Base-by-base conservation (phyloP, 2,888 invertebrate genomes). In the Agonopterix alstromeriana region DNA sequence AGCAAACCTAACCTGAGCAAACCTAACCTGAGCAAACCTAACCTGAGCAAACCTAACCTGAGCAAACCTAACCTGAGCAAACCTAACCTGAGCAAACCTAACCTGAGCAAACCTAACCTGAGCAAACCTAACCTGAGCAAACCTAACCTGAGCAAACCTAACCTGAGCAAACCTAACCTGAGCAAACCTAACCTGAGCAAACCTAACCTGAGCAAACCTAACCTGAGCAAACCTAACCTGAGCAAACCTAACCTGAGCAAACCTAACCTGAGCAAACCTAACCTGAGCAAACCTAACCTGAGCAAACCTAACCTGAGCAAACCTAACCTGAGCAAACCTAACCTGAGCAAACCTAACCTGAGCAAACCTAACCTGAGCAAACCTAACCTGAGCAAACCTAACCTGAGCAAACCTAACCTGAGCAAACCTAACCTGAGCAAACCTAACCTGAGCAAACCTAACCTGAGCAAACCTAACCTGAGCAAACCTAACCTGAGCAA, bases 201-300 rank as follows among this genome's bases (percentile, higher is more conserved):
- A 36, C 36, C 36, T 36, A 36, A 36, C 36, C 36, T 36, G 9
- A 36, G n/a, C n/a, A n/a, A n/a, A n/a, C n/a, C n/a, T n/a, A n/a
- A n/a, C n/a, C n/a, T n/a, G n/a, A n/a, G n/a, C n/a, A n/a, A n/a
- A n/a, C n/a, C n/a, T n/a, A n/a, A n/a, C n/a, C n/a, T n/a, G n/a
- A n/a, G n/a, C n/a, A n/a, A n/a, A n/a, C n/a, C n/a, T n/a, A n/a
- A n/a, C n/a, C n/a, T n/a, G n/a, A n/a, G n/a, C n/a, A n/a, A n/a
- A n/a, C n/a, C n/a, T n/a, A n/a, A n/a, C 36, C 36, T 36, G 40
- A 47, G 43, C 44, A 47, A 46, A 46, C 47, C 53, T 48, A 53
- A 52, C 52, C 52, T 50, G 51, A 54, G 48, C 53, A 51, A 51
- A 53, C n/a, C n/a, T n/a, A n/a, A n/a, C n/a, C n/a, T n/a, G n/a